Evolutionary conservation across 2,797 vertebrate genomes (phyloP).

Genomic region (Notolabrus celidotus): DNA sequence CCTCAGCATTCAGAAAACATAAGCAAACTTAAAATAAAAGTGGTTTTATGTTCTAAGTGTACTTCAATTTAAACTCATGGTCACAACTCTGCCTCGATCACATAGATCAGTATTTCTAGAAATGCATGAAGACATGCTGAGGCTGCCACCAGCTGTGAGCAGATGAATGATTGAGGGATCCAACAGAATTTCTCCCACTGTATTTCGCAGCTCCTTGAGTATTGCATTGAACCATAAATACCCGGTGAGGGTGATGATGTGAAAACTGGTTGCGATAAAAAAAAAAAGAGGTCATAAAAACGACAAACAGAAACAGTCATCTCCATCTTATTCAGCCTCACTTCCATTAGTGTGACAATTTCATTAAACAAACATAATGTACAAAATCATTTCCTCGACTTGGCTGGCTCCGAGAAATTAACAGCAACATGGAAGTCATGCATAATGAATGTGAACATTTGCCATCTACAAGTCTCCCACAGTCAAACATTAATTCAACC

Average conservation of each 20-base stretch:
- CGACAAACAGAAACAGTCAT: slow-evolving; percentile 81
- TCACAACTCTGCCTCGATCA: slow-evolving; percentile 5
- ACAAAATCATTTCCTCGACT: slow-evolving; percentile 85
- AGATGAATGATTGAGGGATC: slow-evolving; percentile 40
- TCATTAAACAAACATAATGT: slow-evolving; percentile 86
- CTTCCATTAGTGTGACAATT: slow-evolving; percentile 86
- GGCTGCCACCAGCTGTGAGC: slow-evolving; percentile 36
- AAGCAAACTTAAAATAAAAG: slow-evolving; percentile 37
- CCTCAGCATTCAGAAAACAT: slow-evolving; percentile 36
- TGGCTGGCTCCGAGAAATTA: slow-evolving; percentile 84
- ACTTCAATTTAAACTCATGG: slow-evolving; percentile 4
- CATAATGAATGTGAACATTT: slow-evolving; percentile 87
- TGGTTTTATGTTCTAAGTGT: neutral
- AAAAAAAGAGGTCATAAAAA: slow-evolving; percentile 74
- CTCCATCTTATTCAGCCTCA: slow-evolving; percentile 78
- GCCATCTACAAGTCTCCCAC: slow-evolving; percentile 82
- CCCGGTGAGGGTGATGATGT: slow-evolving; percentile 49
- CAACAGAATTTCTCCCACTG: slow-evolving; percentile 28
- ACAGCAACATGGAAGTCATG: slow-evolving; percentile 85
- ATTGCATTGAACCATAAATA: slow-evolving; percentile 58
- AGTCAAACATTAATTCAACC: slow-evolving; percentile 83
- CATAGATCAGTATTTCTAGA: slow-evolving; percentile 20
- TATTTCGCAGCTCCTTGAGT: slow-evolving; percentile 41
- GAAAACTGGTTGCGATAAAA: slow-evolving; percentile 61
- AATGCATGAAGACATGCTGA: slow-evolving; percentile 35